Evolutionary conservation across 1,140 invertebrate species (phyloP).

Genomic region (Pogonomyrmex californicus): DNA sequence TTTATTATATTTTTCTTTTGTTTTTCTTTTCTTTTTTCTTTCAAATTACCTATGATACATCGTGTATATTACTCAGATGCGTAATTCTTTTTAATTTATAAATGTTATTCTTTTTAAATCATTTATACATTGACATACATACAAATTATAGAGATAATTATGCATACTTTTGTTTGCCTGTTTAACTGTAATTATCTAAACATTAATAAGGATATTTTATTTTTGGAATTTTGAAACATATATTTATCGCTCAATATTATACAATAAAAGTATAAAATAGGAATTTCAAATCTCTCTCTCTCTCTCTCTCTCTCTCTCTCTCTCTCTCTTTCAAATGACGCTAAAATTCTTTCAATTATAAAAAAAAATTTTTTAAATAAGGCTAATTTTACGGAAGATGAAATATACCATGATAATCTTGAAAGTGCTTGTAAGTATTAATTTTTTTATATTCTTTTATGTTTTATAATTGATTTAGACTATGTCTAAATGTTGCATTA

Average conservation of each 20-base stretch:
- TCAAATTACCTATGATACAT: constrained; percentile 14
- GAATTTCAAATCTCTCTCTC: background rate
- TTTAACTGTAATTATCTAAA: constrained; percentile 16
- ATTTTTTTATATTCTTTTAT: constrained; percentile 19
- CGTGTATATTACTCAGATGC: constrained; percentile 9
- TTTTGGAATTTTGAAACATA: background rate
- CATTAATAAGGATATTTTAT: background rate
- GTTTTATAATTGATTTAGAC: background rate
- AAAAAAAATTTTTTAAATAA: background rate
- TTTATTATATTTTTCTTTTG: background rate
- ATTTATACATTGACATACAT: background rate
- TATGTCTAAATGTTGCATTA: constrained; percentile 11
- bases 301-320: background rate
- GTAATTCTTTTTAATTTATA: constrained; percentile 20
- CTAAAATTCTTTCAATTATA: background rate
- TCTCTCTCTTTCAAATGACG: background rate
- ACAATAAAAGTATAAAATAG: background rate
- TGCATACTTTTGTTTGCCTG: background rate
- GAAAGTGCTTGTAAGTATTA: background rate
- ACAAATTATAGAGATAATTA: too few relatives aligned
- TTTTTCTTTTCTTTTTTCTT: background rate
- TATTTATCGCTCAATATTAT: background rate
- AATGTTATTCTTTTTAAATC: constrained; percentile 6
- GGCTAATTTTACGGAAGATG: background rate
- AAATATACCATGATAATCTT: background rate